Evolutionary conservation across 2,888 invertebrate genomes (phyloP), one percentile per base, ranked within the genome.

Genomic region (Oscheius sp.): DNA sequence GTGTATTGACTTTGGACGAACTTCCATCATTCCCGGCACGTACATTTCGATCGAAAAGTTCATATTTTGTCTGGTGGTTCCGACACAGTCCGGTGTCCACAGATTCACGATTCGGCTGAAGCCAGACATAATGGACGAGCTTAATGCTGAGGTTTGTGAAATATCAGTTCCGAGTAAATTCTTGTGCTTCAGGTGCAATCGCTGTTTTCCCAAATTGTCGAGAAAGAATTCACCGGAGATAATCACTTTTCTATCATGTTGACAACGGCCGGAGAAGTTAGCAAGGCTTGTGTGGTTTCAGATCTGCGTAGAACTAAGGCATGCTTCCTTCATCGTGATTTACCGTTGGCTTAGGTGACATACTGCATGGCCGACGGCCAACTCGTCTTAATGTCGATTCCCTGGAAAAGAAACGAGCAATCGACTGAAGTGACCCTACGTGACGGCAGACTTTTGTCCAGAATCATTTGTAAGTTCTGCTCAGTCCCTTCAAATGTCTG

Each of bases 1-100:
- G 2, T 85, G 83, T 74, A 79, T 87, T 35, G 82, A 86, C 55
- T 87, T 87, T 60, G 76, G 82, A 2, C 82, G 82, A 9, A 78
- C 87, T 1, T 74, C 85, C 11, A 82, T 87, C 57, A 71, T 86
- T 21, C 84, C 85, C 2, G 71, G 71, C 33, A 75, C 71, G 3
- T 57, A 65, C n/a, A 68, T 65, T 42, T 42, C 51, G 11, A 51
- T 75, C 13, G 55, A 70, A 47, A 51, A 74, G 37, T 77, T 73
- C 10, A 60, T 86, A 11, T 59, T 87, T n/a, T 76, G 80, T 7
- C 74, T 87, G 13, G 77, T 85, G 1, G 85, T 87, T 4, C 85
- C 87, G 7, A 87, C 87, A 1, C 85, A 85, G 42, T 85, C 85
- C 5, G 79, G 84, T n/a, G 76, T 87, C 42, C 85, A 87, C 70